A percentile compares a stretch with the other conserved stretches of the same genome.
These are phyloP conservation scores for Sminthurides aquaticus DNA, from an alignment of 2,888 invertebrate genomes.

Conservation along the genomic window DNA sequence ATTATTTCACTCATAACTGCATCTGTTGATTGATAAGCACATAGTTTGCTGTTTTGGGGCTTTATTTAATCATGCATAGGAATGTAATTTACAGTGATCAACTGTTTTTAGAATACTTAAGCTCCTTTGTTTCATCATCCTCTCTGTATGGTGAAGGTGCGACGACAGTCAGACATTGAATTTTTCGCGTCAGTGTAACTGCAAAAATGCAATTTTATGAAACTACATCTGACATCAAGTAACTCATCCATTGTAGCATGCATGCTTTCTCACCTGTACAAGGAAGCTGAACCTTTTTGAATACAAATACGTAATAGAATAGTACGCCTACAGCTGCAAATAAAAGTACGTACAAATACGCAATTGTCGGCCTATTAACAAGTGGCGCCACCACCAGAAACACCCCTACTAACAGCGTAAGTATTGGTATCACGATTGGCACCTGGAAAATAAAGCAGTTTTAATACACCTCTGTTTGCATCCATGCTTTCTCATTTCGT, in stretches of 20 bases:
- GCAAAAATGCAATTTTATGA: background rate
- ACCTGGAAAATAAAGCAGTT: constrained; percentile 18
- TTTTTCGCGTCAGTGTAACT: constrained; percentile 17
- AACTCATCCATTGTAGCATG: no score
- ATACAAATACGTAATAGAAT: constrained; percentile 25
- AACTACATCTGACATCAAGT: no score
- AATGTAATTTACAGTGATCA: no score
- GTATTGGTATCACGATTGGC: constrained; percentile 17
- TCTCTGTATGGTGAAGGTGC: constrained; percentile 29
- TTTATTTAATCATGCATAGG: no score
- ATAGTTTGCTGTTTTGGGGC: no score
- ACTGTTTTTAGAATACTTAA: no score
- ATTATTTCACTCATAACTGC: no score
- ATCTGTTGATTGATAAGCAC: no score
- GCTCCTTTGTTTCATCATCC: no score
- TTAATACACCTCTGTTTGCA: background rate
- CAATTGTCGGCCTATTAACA: constrained; percentile 15
- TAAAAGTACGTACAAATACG: constrained; percentile 15
- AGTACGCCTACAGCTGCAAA: constrained; percentile 15
- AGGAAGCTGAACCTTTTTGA: constrained; percentile 6
- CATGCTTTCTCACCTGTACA: background rate
- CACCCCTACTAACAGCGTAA: constrained; percentile 12
- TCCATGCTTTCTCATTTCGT: background rate
- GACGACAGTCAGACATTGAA: constrained; percentile 19
- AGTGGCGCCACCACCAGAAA: constrained; percentile 24